Evolutionary conservation across 2,797 vertebrate species (phyloP).

Genomic region (Sebastes elongatus): DNA sequence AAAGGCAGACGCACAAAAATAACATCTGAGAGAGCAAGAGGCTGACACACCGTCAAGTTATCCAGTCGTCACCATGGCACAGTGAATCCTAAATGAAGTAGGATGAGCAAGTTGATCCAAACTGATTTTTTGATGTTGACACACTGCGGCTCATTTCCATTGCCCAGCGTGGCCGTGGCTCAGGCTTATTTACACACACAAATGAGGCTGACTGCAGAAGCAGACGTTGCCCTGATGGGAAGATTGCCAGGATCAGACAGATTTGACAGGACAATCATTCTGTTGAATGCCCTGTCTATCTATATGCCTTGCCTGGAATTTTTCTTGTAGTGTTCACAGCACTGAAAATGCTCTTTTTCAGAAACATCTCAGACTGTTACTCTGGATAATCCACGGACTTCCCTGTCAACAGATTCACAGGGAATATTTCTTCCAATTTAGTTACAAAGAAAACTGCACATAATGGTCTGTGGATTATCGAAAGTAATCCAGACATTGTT

Average conservation of each 20-base stretch:
- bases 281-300: not conserved
- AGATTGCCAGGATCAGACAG: slow-evolving; percentile 28
- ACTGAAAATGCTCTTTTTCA: not conserved
- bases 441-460: not conserved
- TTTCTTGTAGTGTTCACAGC: not conserved
- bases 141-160: slow-evolving; percentile 77
- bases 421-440: not conserved
- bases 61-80: not conserved
- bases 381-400: slow-evolving; percentile 5
- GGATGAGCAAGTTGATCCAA: slow-evolving; percentile 51
- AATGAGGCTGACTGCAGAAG: slow-evolving; percentile 64
- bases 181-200: slow-evolving; percentile 81
- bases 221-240: slow-evolving; percentile 45
- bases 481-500: not conserved
- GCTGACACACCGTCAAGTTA: not conserved
- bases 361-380: not conserved
- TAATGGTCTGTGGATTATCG: not conserved
- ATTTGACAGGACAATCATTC: slow-evolving; percentile 16
- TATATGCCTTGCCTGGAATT: not conserved
- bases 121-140: slow-evolving; percentile 62
- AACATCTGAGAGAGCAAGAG: not conserved
- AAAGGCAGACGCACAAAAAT: not conserved
- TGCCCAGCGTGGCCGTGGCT: slow-evolving; percentile 50
- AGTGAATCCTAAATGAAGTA: slow-evolving; percentile 22
- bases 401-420: not conserved